phyloP scores from a whole-genome alignment of 2,888 invertebrate genomes.

The Brachypalpus laphriformis region DNA sequence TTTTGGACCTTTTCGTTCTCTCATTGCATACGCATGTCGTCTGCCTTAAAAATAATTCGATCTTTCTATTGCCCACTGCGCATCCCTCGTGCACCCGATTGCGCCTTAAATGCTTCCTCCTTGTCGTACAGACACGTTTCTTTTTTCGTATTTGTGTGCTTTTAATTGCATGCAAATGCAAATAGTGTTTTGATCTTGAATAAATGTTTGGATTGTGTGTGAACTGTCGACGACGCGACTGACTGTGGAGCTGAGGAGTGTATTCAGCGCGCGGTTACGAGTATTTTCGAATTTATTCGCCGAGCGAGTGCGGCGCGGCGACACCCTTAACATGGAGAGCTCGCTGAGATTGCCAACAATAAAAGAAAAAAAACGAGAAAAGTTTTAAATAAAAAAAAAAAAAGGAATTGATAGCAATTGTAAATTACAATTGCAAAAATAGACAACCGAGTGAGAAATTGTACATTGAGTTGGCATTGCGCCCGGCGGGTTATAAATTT shows the following conservation, averaged over 20 bases:
- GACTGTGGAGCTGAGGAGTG: not conserved
- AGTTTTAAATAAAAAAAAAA: slow-evolving; percentile 32
- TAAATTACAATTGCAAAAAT: slow-evolving; percentile 74
- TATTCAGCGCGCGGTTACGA: slow-evolving; percentile 10
- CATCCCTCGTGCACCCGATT: not conserved
- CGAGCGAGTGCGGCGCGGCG: slow-evolving; percentile 5
- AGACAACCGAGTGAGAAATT: slow-evolving; percentile 63
- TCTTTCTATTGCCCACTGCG: slow-evolving; percentile 27
- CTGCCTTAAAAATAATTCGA: slow-evolving; percentile 67
- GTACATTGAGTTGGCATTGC: slow-evolving; percentile 71
- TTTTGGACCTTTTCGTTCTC: slow-evolving; percentile 14
- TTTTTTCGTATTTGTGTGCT: slow-evolving; percentile 6
- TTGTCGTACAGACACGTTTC: slow-evolving; percentile 22
- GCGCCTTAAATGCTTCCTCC: not conserved
- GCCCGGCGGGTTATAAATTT: slow-evolving; percentile 66
- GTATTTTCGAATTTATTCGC: slow-evolving; percentile 33
- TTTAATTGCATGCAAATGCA: slow-evolving; percentile 71
- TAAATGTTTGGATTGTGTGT: slow-evolving; percentile 59
- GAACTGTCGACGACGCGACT: not conserved
- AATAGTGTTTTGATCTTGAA: slow-evolving; percentile 74
- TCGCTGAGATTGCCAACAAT: slow-evolving; percentile 23
- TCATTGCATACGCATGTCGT: slow-evolving; percentile 65
- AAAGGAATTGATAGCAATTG: slow-evolving; percentile 72
- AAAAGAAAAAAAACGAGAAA: slow-evolving; percentile 22
- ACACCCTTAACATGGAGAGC: slow-evolving; percentile 37